Evolutionary conservation across 2,888 invertebrate species (phyloP), one percentile per base, ranked within the genome.

Genomic region (Kryphioiulus occultus): DNA sequence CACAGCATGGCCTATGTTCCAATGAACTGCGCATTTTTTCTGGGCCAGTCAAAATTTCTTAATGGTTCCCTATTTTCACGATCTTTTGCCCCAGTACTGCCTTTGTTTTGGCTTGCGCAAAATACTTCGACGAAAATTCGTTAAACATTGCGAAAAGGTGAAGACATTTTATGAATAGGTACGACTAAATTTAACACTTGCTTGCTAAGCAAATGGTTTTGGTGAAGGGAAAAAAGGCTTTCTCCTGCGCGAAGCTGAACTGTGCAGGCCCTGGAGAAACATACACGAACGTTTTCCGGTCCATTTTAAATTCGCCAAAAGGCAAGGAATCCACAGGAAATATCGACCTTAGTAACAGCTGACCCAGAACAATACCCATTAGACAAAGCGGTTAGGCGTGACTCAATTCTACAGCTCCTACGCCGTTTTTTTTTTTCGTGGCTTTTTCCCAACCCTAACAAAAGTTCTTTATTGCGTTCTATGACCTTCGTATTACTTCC

Each of bases 281-380:
- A 68, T 22, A 68, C 68, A 26, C 19, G 68, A 68, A n/a, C 26
- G n/a, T 68, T 68, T 26, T 68, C 26, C 68, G 22, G 68, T 26
- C 22, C 68, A 26, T 26, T 68, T 68, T 68, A 22, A 7, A 26
- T 10, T 68, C 10, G 1, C 26, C 26, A 9, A 68, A 47, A 47
- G n/a, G 68, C 26, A 68, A 68, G 68, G 22, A 68, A 68, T 68
- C 22, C 68, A 22, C 68, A 68, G 26, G 68, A 68, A 7, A 10
- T 68, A 84, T 84, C 32, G 84, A 84, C 84, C 84, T 84, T 84
- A 84, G 84, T 84, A 84, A 84, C 84, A 84, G 84, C 84, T 84
- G 84, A 84, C 84, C 84, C 84, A 84, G 42, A 39, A 84, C 35
- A 84, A 42, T 15, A 82, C 26, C 15, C 82, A 82, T 82, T 26